Percentiles rank a stretch among this genome's conserved stretches.
phyloP scores from a whole-genome alignment of 2,113 vertebrate species.

The Stercorarius parasiticus region DNA sequence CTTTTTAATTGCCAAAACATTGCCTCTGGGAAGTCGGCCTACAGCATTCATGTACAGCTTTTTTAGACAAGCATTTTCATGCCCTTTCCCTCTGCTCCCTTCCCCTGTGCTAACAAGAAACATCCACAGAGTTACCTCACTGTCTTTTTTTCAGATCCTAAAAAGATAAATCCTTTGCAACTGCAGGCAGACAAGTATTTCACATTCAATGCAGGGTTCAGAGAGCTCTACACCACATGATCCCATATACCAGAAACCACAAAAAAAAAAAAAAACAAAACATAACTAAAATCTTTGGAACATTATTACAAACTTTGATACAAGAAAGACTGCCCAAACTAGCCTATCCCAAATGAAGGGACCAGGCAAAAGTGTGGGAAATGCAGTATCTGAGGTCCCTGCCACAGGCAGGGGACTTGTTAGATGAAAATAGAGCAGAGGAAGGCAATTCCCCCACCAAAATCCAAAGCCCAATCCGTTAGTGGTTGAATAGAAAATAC shows the following conservation, averaged over 20 bases:
- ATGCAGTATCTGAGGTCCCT: not conserved
- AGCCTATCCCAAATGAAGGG: not conserved
- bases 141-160: not conserved
- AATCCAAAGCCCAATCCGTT: not conserved
- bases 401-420: not conserved
- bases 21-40: not conserved
- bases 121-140: not conserved
- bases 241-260: not conserved
- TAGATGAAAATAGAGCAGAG: not conserved
- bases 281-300: not conserved
- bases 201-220: not conserved
- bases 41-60: not conserved
- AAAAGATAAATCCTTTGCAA: not conserved
- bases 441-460: not conserved
- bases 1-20: not conserved
- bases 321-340: not conserved
- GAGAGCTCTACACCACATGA: not conserved
- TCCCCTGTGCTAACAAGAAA: not conserved
- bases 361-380: not conserved
- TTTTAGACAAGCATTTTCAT: slow-evolving; percentile 23
- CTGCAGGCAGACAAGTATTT: not conserved
- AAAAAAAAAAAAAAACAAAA: not conserved
- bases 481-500: not conserved
- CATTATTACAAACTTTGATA: not conserved
- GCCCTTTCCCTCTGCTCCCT: not conserved